Base-by-base conservation (phyloP, 2,113 vertebrate genomes). In the Dicaeum eximium region DNA sequence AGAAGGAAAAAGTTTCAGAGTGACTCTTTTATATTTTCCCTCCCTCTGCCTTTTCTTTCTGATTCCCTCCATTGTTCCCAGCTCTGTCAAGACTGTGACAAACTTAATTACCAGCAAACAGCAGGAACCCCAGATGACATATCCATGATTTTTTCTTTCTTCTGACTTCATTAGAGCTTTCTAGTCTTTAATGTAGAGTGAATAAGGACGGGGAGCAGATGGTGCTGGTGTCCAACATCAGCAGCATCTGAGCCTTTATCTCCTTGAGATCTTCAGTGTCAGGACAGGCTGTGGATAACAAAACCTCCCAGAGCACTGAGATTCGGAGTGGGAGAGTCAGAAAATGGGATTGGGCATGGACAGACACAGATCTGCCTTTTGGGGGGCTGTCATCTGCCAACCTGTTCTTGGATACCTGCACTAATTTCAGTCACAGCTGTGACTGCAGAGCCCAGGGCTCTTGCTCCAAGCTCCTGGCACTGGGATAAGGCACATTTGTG, bases 81-180 rank as follows among this genome's bases (percentile, higher is more conserved):
- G 94, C 89, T 91, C 91, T 96, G 85, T 96, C 88, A 91, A 95
- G 87, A 80, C 38, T 94, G 66, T 91, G 92, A 96, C 94, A 97
- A 95, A 96, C 87, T 97, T 95, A 96, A 97, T 97, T 97, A 96
- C 77, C 82, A 77, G 92, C 62, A 83, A 97, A 89, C 82, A 97
- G 89, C 28, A 91, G 93, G 87, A 89, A 96, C 94, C 89, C 82
- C 91, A 96, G 94, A 87, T 92, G 87, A 94, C 80, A 96, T 8
- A 75, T 35, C 64, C n/a, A 18, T 37, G 79, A 1, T 35, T 44
- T 67, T 40, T 20, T 28, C 50, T 67, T 77, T 65, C 38, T 86
- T 80, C 79, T 75, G 44, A 92, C 70, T 95, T 88, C 85, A 83
- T 66, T 60, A 87, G 91, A 95, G 85, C 75, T 87, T 92, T 71